These are phyloP conservation scores for Rhea americana DNA, from an alignment of 2,113 vertebrate species.

Conservation along the genomic window DNA sequence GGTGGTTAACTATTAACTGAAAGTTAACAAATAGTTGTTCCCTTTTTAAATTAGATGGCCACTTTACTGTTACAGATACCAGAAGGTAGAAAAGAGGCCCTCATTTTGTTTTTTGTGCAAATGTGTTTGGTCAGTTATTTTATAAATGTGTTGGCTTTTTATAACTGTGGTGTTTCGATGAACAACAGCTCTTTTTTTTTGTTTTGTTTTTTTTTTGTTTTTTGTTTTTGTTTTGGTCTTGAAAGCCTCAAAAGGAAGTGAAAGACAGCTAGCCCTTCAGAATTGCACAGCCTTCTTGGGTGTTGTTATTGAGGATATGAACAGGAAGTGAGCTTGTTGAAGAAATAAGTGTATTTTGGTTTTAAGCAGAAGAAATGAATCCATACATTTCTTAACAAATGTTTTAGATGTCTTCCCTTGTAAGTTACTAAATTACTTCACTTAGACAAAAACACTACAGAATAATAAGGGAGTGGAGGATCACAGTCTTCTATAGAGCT, in stretches of 20 bases:
- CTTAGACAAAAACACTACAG: not conserved
- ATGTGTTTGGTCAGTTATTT: not conserved
- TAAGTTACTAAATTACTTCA: conserved; percentile 18
- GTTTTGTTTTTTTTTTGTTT: no score
- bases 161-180: not conserved
- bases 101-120: not conserved
- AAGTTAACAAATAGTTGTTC: not conserved
- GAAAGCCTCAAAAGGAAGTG: conserved; percentile 58
- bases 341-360: not conserved
- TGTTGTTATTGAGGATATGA: not conserved
- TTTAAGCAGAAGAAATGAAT: not conserved
- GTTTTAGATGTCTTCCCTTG: not conserved
- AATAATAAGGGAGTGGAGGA: not conserved
- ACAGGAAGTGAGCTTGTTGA: not conserved
- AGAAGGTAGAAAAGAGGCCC: not conserved
- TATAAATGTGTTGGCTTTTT: not conserved
- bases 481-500: not conserved
- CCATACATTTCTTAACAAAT: not conserved
- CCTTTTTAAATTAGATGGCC: not conserved
- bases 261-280: not conserved
- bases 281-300: not conserved
- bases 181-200: not conserved
- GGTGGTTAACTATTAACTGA: not conserved
- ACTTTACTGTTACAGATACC: not conserved
- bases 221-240: not conserved